Conservation (phyloP, 2,113 vertebrate genomes). For the Cephalopterus ornatus region DNA sequence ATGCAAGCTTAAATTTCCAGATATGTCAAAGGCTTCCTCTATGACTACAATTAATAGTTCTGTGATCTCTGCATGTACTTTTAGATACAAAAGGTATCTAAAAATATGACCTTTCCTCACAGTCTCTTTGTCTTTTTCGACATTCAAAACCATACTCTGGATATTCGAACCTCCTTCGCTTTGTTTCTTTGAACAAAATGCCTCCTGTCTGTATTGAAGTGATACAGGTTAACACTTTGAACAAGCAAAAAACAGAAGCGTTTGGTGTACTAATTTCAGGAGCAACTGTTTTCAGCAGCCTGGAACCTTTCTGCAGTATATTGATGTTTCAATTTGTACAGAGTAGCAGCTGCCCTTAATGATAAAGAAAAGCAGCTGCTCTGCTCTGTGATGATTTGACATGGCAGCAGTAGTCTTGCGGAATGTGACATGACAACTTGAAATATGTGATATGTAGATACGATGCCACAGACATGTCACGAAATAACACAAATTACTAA, state of each 20-base stretch:
- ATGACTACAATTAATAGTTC: not conserved
- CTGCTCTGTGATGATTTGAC: constrained; percentile 11
- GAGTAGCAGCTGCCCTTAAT: constrained; percentile 58
- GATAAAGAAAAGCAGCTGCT: constrained; percentile 51
- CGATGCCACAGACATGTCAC: not conserved
- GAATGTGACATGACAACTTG: constrained; percentile 46
- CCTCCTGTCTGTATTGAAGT: constrained; percentile 6
- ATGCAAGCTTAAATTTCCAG: not conserved
- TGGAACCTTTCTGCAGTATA: constrained; percentile 50
- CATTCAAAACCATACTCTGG: not conserved
- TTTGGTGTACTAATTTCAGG: constrained; percentile 43
- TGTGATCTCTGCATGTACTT: not conserved
- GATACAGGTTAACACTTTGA: constrained; percentile 25
- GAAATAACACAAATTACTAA: constrained; percentile 19
- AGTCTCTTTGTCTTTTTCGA: not conserved
- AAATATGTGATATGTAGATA: constrained; percentile 26
- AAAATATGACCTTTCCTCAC: not conserved
- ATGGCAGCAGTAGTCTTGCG: constrained; percentile 22
- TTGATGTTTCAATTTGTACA: constrained; percentile 63
- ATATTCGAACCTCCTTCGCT: not conserved
- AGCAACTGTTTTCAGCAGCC: constrained; percentile 48
- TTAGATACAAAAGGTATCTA: not conserved
- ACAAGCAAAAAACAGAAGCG: not conserved
- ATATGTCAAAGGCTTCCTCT: not conserved
- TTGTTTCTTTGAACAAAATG: constrained; percentile 23